Percentiles rank a stretch among this genome's conserved stretches.
Conservation (phyloP, 2,888 invertebrate genomes). For the Andrena praecox region DNA sequence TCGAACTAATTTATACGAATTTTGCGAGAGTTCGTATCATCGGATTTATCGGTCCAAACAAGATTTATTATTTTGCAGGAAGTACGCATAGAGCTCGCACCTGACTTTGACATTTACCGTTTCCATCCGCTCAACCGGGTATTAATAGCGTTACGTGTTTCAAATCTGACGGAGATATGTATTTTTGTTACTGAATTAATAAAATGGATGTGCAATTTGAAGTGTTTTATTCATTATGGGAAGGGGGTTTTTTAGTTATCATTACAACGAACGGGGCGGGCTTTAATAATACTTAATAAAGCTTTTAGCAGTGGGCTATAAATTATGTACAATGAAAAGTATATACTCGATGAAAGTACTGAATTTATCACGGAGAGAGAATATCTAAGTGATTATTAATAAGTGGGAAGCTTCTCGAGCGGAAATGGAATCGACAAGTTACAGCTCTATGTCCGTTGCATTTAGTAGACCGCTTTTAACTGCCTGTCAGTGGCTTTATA, state of each 20-base stretch:
- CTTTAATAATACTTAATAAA: no score
- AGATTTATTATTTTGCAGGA: conserved; percentile 26
- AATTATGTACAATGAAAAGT: neutral
- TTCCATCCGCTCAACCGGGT: conserved; percentile 41
- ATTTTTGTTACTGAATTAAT: conserved; percentile 44
- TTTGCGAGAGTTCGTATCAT: neutral
- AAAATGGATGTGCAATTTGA: neutral
- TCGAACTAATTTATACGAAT: neutral
- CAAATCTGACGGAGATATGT: conserved; percentile 28
- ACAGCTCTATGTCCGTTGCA: neutral
- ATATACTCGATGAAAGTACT: neutral
- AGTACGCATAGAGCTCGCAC: neutral
- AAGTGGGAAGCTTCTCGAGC: neutral
- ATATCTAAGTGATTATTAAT: neutral
- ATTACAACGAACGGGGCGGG: no score
- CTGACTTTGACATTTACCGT: conserved; percentile 47
- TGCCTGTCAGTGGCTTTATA: neutral
- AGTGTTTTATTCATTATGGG: neutral
- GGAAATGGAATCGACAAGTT: neutral
- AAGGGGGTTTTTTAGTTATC: neutral
- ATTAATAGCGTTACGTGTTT: conserved; percentile 46
- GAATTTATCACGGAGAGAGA: neutral
- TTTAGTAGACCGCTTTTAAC: neutral
- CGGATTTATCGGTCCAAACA: neutral
- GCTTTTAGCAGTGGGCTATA: no score